Base-by-base conservation (phyloP, 2,888 invertebrate species). In the Cosmopolites sordidus region DNA sequence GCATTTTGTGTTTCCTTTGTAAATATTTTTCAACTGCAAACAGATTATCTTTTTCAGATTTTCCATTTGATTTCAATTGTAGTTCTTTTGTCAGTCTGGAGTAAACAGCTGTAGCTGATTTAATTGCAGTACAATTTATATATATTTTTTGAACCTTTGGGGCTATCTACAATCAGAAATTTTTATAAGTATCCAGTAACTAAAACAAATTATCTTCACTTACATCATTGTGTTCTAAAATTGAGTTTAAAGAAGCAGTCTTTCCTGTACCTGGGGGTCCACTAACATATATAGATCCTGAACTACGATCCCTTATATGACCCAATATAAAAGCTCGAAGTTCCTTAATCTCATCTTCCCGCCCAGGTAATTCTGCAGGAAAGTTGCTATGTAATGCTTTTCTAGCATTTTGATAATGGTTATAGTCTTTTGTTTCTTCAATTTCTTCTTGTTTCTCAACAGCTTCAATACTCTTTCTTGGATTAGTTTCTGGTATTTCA, bases 241-340 rank as follows among this genome's bases (percentile, higher is more conserved):
- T 82, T 59, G 87, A 80, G 0, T 84, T 84, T 14, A 97, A 76
- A 55, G 89, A 87, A 0, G 94, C 95, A 0, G 96, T 96, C 77
- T 97, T 97, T 1, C 95, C 98, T 1, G 98, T 98, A 3, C 98
- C 99, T 0, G 98, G 98, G 16, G 94, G 92, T 1, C 98, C 98
- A 33, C 95, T 96, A 38, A 99, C 83, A 71, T 98, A 99, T 48
- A 98, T 69, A 14, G 93, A 91, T 1, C 87, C 89, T 0, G 94
- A 87, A 27, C 77, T 78, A 60, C 81, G 76, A 1, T 78, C 76
- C 2, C 80, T 70, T 49, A 93, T 70, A 70, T 89, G 85, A 8
- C 78, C 75, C 11, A 73, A 71, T 44, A 97, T 77, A 72, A 92
- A 92, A 2, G 75, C 72, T 16, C 80, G 76, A 14, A 98, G 75